These are phyloP conservation scores for Emydura subglobosa DNA, from an alignment of 2,113 vertebrate genomes.

Conservation along the genomic window DNA sequence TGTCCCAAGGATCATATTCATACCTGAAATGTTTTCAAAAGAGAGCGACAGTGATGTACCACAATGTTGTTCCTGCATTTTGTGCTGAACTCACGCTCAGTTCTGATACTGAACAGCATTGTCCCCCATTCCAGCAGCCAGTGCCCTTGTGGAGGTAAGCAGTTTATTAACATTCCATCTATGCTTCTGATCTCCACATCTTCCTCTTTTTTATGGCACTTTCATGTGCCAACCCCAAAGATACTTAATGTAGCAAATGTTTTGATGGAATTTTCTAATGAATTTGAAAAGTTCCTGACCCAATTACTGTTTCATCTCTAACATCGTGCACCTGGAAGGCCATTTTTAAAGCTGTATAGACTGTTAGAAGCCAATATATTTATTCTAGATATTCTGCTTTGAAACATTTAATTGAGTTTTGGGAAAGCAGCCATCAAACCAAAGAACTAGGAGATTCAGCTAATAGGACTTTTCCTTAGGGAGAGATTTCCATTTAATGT, in stretches of 20 bases:
- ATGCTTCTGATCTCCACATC: conserved; percentile 32
- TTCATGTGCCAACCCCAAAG: rapidly evolving
- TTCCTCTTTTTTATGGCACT: conserved; percentile 23
- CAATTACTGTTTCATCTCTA: not conserved
- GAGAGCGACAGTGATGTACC: not conserved
- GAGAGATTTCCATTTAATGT: not conserved
- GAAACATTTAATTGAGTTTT: not conserved
- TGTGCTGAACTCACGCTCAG: not conserved
- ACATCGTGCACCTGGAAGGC: conserved; percentile 42
- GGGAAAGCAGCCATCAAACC: not conserved
- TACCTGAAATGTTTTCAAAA: not conserved
- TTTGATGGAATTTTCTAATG: not conserved
- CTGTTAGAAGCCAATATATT: not conserved
- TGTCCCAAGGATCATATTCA: conserved; percentile 8
- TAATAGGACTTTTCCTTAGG: not conserved
- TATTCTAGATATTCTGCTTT: not conserved
- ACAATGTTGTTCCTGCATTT: not conserved
- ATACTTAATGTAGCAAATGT: conserved; percentile 23
- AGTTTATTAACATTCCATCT: conserved; percentile 20
- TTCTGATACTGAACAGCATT: conserved; percentile 39
- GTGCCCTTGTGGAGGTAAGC: conserved; percentile 13
- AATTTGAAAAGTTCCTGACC: conserved; percentile 44
- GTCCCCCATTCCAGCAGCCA: not conserved
- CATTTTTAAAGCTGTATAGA: not conserved
- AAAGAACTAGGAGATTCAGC: not conserved